Evolutionary conservation across 2,113 vertebrate species (phyloP).

Genomic region (Lethenteron reissneri): DNA sequence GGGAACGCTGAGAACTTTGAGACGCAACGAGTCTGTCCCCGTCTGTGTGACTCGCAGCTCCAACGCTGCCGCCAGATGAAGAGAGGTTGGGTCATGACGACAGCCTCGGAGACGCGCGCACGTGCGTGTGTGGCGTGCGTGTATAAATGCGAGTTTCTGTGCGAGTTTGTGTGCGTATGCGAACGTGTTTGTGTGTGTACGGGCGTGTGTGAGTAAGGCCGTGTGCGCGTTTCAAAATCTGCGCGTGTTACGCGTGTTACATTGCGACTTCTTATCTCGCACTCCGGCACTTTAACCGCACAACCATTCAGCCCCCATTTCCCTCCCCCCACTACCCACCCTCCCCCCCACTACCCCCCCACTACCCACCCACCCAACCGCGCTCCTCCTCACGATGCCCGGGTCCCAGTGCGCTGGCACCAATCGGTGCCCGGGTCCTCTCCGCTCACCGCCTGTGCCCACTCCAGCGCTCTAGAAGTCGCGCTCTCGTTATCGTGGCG

Average conservation of each 20-base stretch:
- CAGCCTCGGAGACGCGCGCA: neutral
- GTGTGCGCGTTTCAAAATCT: neutral
- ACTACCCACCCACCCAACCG: too few relatives aligned
- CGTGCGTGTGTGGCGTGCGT: neutral
- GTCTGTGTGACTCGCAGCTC: neutral
- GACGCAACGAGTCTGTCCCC: neutral
- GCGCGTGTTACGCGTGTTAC: neutral
- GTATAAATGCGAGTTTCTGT: neutral
- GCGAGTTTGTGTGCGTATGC: neutral
- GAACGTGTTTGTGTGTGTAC: neutral
- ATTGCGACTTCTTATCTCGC: too few relatives aligned
- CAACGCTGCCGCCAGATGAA: neutral
- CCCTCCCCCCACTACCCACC: too few relatives aligned
- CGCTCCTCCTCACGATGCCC: too few relatives aligned
- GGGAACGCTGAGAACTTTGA: neutral
- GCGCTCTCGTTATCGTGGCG: too few relatives aligned
- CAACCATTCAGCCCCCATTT: too few relatives aligned
- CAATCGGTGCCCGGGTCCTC: too few relatives aligned
- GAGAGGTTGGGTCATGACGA: neutral
- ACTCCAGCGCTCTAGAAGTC: too few relatives aligned
- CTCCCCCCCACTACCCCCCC: too few relatives aligned
- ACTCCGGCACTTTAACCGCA: too few relatives aligned
- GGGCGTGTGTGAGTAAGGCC: neutral
- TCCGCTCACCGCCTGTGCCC: too few relatives aligned
- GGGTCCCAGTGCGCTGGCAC: too few relatives aligned